Percentiles rank a stretch among this genome's conserved stretches.
Conservation (phyloP, 2,888 invertebrate genomes). For the Pachliopta kotzebuea region DNA sequence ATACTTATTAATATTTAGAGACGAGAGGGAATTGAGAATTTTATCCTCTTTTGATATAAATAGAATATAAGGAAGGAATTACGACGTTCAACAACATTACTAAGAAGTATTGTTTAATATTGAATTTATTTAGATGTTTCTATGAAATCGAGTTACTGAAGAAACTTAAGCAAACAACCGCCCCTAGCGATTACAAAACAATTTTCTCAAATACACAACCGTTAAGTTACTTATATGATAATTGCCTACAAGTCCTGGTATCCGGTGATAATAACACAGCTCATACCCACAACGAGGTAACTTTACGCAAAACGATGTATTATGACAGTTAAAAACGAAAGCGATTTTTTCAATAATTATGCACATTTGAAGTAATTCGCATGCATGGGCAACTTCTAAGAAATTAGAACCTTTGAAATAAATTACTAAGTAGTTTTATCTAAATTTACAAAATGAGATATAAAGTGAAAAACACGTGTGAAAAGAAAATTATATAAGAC, state of each 20-base stretch:
- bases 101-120: too few relatives aligned
- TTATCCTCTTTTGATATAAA: too few relatives aligned
- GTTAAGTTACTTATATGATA: conserved; percentile 31
- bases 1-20: too few relatives aligned
- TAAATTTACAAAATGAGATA: not conserved
- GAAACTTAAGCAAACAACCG: conserved; percentile 43
- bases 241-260: conserved; percentile 26
- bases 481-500: not conserved
- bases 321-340: conserved; percentile 10
- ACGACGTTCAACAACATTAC: too few relatives aligned
- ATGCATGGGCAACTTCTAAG: not conserved
- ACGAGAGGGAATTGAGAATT: too few relatives aligned
- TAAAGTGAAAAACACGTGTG: not conserved
- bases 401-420: not conserved
- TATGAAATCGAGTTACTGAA: conserved; percentile 1
- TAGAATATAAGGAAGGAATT: too few relatives aligned
- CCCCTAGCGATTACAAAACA: conserved; percentile 49
- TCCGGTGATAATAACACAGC: conserved; percentile 25
- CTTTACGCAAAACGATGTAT: conserved; percentile 19
- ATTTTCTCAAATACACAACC: conserved; percentile 53
- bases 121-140: too few relatives aligned
- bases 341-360: conserved; percentile 15
- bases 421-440: not conserved
- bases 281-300: conserved; percentile 24
- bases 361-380: not conserved